Evolutionary conservation across 92 coral and sea anemone genomes (phyloP).

Genomic region (Epizoanthus ramosus): DNA sequence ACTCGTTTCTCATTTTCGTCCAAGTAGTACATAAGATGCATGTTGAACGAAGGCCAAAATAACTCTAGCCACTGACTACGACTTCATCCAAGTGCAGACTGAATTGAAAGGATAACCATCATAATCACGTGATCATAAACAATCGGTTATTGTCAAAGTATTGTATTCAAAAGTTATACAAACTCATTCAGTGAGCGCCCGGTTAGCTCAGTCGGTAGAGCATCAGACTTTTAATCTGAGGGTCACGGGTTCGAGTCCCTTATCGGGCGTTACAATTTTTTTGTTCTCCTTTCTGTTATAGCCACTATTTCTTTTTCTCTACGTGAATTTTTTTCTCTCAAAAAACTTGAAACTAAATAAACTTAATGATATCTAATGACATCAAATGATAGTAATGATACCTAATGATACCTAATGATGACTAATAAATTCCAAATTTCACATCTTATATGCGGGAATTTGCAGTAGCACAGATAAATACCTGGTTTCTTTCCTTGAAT

Average conservation of each 20-base stretch:
- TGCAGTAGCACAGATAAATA: background rate
- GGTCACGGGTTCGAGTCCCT: constrained; percentile 99
- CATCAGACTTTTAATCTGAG: constrained; percentile 99
- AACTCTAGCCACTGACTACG: background rate
- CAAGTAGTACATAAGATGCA: constrained; percentile 92
- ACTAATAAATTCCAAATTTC: too few species aligned
- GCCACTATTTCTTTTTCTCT: background rate
- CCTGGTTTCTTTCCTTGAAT: constrained; percentile 90
- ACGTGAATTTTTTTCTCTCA: background rate
- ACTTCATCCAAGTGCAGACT: too few species aligned
- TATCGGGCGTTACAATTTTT: constrained; percentile 82
- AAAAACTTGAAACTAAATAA: too few species aligned
- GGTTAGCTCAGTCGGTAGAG: constrained; percentile 99
- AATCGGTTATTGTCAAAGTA: background rate
- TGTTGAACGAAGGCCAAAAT: constrained; percentile 25
- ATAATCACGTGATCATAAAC: background rate
- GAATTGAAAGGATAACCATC: too few species aligned
- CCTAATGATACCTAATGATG: too few species aligned
- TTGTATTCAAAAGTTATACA: background rate
- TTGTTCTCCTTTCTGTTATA: background rate
- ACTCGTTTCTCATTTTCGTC: constrained; percentile 79
- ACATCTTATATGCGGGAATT: too few species aligned
- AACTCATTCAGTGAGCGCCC: constrained; percentile 62
- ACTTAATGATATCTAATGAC: too few species aligned
- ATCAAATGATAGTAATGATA: too few species aligned